Conservation (phyloP, 2,797 vertebrate genomes). For the Varecia variegata region DNA sequence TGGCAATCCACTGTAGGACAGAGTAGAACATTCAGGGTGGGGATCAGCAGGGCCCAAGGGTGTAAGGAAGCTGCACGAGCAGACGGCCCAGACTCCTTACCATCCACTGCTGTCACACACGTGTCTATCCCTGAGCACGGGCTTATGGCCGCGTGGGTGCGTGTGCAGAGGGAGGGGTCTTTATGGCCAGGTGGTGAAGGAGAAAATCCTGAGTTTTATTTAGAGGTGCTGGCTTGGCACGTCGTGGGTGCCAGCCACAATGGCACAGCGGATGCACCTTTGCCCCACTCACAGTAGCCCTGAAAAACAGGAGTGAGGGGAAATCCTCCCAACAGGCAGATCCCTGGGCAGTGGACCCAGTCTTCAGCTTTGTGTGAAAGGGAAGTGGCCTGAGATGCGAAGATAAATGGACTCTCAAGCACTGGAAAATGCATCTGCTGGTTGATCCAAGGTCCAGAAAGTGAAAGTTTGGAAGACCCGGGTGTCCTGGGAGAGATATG, state of each 20-base stretch:
- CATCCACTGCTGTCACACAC: background rate
- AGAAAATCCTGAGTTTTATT: background rate
- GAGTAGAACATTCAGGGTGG: background rate
- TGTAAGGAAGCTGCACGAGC: background rate
- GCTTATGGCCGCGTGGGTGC: background rate
- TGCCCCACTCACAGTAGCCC: background rate
- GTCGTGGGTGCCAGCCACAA: background rate
- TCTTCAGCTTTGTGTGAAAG: background rate
- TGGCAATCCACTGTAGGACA: background rate
- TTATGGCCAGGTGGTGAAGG: background rate
- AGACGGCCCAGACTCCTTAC: background rate
- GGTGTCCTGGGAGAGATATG: background rate
- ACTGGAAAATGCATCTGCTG: background rate
- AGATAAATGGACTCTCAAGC: background rate
- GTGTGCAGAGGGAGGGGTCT: background rate
- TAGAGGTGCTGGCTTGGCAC: background rate
- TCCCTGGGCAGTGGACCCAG: background rate
- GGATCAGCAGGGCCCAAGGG: background rate
- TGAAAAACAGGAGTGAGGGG: background rate
- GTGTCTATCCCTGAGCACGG: background rate
- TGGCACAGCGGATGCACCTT: background rate
- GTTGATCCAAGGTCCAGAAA: background rate
- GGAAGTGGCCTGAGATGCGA: background rate
- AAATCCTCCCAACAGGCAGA: too few species aligned
- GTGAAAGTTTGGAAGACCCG: background rate